Base-by-base conservation (phyloP, 2,113 vertebrate genomes). In the Embiotoca jacksoni region DNA sequence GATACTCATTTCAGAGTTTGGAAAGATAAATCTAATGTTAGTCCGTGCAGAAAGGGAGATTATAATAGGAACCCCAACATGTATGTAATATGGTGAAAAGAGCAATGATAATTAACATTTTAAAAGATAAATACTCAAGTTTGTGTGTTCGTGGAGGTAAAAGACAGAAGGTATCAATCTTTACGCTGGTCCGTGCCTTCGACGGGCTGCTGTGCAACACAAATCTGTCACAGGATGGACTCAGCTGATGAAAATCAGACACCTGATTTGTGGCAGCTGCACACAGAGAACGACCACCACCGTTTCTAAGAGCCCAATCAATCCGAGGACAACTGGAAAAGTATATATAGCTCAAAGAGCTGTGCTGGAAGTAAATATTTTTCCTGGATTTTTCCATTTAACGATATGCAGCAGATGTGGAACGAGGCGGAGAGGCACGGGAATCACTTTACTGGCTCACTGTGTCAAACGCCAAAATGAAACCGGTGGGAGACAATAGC, bases 371-470 rank as follows among this genome's bases (percentile, higher is more conserved):
- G 79, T 78, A 71, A 82, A 88, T 91, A 78, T 89, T 91, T 92
- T 88, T 78, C 82, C 75, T 88, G 79, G 58, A 66, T 79, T 81
- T 85, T 86, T 86, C 73, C 76, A 53, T 93, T 84, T 94, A 91
- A 90, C 84, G 84, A 91, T 83, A 82, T 64, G 78, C 83, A 91
- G 86, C 92, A 94, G 86, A 94, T 94, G 92, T 91, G 83, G 78
- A 79, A 60, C 15, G 78, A 82, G 64, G 67, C 58, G 36, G 23
- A 23, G 23, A 23, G 23, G 23, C 23, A 23, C 47, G 82, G 44
- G 74, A 85, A 80, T 69, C 59, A 16, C 75, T 80, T 64, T 30
- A 52, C 71, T 62, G 76, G 66, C 63, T 60, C 23, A 23, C 23
- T 23, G 23, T 23, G 23, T 23, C 23, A 63, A 31, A 67, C 35